A percentile compares a stretch with the other conserved stretches of the same genome.
These are phyloP conservation scores for Porites evermanni DNA, from an alignment of 92 coral and sea anemone genomes.

Conservation along the genomic window DNA sequence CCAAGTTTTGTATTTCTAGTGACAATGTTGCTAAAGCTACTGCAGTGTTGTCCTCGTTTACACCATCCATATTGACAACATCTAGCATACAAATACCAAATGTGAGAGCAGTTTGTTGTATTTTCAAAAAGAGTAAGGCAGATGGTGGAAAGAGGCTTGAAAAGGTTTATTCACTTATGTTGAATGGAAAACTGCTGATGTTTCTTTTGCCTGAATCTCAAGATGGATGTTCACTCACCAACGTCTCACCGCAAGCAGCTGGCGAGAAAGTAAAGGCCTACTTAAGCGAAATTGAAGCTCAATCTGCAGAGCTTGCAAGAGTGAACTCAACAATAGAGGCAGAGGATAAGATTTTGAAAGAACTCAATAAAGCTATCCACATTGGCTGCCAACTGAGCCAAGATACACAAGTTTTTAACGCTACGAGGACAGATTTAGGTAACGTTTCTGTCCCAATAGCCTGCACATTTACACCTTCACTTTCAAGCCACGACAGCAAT, in stretches of 20 bases:
- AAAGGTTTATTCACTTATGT: constrained; percentile 31
- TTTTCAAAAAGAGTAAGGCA: constrained; percentile 5
- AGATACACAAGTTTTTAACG: neutral
- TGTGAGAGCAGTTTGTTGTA: constrained; percentile 35
- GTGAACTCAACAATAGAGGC: constrained; percentile 25
- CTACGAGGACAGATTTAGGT: neutral
- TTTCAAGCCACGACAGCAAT: neutral
- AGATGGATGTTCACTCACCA: constrained; percentile 14
- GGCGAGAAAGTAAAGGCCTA: constrained; percentile 61
- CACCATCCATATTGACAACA: neutral
- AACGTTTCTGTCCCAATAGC: neutral
- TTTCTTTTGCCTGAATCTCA: constrained; percentile 27
- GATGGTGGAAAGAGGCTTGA: constrained; percentile 18
- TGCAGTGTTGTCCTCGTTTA: neutral
- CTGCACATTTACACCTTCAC: constrained; percentile 29
- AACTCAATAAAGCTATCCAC: constrained; percentile 51
- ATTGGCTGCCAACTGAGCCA: constrained; percentile 42
- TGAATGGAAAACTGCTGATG: constrained; percentile 51
- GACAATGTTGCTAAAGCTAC: neutral
- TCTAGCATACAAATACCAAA: constrained; percentile 43
- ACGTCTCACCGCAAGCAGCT: constrained; percentile 49
- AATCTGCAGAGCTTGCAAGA: constrained; percentile 23
- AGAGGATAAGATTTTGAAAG: constrained; percentile 59
- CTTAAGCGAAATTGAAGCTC: constrained; percentile 35
- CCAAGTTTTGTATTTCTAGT: constrained; percentile 17